Conservation (phyloP, 2,797 vertebrate species). For the Salmo trutta region DNA sequence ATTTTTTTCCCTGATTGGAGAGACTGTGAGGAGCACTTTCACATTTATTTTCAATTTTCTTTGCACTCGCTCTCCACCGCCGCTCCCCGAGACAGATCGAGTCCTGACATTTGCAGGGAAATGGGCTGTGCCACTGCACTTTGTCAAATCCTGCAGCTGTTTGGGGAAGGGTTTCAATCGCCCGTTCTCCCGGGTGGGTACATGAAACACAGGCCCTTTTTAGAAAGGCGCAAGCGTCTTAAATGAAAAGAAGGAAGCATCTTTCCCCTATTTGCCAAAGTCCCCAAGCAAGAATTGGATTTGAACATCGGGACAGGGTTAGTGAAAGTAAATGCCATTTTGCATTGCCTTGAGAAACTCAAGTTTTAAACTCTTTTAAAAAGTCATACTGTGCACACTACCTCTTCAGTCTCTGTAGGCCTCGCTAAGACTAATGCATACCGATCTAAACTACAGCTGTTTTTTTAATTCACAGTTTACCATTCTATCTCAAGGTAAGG, state of each 20-base stretch:
- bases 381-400: too few relatives aligned
- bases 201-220: conserved; percentile 11
- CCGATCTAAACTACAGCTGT: neutral
- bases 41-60: conserved; percentile 43
- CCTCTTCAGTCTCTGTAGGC: too few relatives aligned
- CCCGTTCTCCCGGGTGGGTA: conserved; percentile 36
- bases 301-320: conserved; percentile 1
- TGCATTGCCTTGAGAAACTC: neutral
- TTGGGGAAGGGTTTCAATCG: conserved; percentile 36
- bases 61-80: conserved; percentile 14
- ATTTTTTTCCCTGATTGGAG: conserved; percentile 23
- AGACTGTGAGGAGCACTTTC: conserved; percentile 24
- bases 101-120: conserved; percentile 54
- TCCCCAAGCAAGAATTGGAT: neutral
- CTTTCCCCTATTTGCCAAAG: neutral
- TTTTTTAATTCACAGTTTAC: neutral
- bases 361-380: neutral
- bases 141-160: conserved; percentile 26
- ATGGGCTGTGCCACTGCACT: conserved; percentile 32
- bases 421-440: neutral
- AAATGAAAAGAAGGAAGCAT: conserved; percentile 17
- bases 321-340: neutral
- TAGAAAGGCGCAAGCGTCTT: conserved; percentile 21
- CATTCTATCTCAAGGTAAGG: neutral
- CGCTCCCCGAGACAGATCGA: conserved; percentile 23